Percentiles rank a stretch among this genome's conserved stretches.
phyloP scores from a whole-genome alignment of 2,888 invertebrate species.

The Amaurobius ferox region DNA sequence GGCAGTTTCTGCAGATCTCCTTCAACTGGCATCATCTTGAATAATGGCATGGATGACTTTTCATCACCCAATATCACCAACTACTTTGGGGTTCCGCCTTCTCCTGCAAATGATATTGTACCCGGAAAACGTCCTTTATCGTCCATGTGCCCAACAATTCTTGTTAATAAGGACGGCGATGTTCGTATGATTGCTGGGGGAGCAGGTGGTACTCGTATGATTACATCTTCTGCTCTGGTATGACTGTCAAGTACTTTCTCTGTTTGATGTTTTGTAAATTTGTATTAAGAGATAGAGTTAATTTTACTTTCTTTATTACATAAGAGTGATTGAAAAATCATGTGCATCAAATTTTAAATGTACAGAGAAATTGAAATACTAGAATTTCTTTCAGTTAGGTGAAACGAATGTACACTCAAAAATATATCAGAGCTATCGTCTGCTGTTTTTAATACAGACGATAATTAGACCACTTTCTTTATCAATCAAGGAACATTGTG shows the following conservation, averaged over 20 bases:
- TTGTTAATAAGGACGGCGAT: slow-evolving; percentile 79
- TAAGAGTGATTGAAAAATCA: too few species aligned
- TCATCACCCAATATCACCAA: slow-evolving; percentile 80
- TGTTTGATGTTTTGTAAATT: too few species aligned
- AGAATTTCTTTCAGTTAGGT: too few species aligned
- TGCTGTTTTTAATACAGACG: too few species aligned
- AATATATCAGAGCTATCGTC: too few species aligned
- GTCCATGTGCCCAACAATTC: slow-evolving; percentile 80
- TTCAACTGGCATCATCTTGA: slow-evolving; percentile 77
- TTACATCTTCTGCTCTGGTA: slow-evolving; percentile 66
- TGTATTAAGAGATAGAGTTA: too few species aligned
- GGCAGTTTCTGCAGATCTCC: slow-evolving; percentile 75
- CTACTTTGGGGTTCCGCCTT: slow-evolving; percentile 83
- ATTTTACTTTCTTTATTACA: too few species aligned
- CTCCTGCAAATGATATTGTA: slow-evolving; percentile 76
- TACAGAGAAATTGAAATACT: too few species aligned
- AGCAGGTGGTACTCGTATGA: slow-evolving; percentile 74
- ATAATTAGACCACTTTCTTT: too few species aligned
- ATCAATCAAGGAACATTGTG: too few species aligned
- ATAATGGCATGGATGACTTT: slow-evolving; percentile 78
- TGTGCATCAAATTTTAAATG: too few species aligned
- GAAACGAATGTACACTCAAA: too few species aligned
- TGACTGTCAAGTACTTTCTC: slow-evolving; percentile 71
- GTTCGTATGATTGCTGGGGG: slow-evolving; percentile 73
- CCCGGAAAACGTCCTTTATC: slow-evolving; percentile 80